Conservation (phyloP, 2,797 vertebrate genomes). For the Ptychadena robeensis region DNA sequence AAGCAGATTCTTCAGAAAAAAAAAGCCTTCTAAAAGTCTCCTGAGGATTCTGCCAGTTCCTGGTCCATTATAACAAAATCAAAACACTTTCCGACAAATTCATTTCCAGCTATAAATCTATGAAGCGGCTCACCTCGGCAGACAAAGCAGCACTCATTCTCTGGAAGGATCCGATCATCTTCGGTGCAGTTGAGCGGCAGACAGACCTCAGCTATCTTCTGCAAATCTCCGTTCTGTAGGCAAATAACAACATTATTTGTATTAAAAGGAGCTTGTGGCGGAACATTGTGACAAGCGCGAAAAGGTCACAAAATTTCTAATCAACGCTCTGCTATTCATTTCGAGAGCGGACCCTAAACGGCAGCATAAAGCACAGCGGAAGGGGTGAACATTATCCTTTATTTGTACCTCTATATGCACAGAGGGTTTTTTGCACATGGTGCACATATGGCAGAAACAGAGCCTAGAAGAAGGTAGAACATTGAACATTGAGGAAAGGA, state of each 20-base stretch:
- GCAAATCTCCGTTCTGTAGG: constrained; percentile 87
- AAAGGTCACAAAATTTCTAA: constrained; percentile 23
- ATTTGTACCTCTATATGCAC: neutral
- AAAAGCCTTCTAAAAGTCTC: neutral
- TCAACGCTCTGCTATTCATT: neutral
- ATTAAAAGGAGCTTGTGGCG: constrained; percentile 10
- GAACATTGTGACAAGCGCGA: neutral
- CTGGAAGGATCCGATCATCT: constrained; percentile 85
- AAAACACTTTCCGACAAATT: neutral
- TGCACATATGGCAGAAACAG: neutral
- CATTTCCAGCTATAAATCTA: neutral
- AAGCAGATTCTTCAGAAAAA: too few species aligned
- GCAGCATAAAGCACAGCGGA: neutral
- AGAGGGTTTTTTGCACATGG: neutral
- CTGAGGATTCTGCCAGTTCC: neutral
- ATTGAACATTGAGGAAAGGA: too few species aligned
- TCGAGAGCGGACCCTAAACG: neutral
- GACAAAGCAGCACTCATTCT: constrained; percentile 91
- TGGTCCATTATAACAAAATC: neutral
- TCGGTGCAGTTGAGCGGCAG: constrained; percentile 88
- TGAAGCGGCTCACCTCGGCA: constrained; percentile 83
- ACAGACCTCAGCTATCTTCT: constrained; percentile 86
- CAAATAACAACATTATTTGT: constrained; percentile 61
- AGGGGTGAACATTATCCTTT: neutral
- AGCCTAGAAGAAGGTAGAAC: neutral